Percentiles rank a stretch among this genome's conserved stretches.
phyloP scores from a whole-genome alignment of 2,888 invertebrate species.

The Caenorhabditis doughertyi region DNA sequence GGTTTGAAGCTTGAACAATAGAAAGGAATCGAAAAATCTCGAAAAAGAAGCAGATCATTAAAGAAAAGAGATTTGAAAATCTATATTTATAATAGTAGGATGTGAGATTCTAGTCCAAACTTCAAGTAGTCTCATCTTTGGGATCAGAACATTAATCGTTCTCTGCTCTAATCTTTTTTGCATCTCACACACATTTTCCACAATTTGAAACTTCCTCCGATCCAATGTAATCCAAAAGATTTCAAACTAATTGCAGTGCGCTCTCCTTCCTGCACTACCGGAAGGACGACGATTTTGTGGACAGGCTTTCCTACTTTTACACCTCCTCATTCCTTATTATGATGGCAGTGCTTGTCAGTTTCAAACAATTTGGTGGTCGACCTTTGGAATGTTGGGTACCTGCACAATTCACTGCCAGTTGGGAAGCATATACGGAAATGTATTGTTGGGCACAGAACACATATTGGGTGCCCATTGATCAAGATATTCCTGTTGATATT shows the following conservation, averaged over 20 bases:
- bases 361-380: slow-evolving; percentile 83
- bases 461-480: slow-evolving; percentile 84
- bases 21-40: not conserved
- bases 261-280: slow-evolving; percentile 82
- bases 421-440: slow-evolving; percentile 85
- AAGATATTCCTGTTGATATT: slow-evolving; percentile 82
- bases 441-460: slow-evolving; percentile 85
- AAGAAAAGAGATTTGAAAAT: too few relatives aligned
- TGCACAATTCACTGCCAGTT: slow-evolving; percentile 84
- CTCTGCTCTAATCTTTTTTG: slow-evolving; percentile 4
- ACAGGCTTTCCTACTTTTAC: slow-evolving; percentile 82
- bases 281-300: slow-evolving; percentile 82
- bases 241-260: slow-evolving; percentile 72
- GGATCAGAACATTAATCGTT: not conserved
- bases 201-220: slow-evolving; percentile 8
- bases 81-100: too few relatives aligned
- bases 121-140: too few relatives aligned
- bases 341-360: slow-evolving; percentile 83
- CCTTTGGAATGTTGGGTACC: slow-evolving; percentile 84
- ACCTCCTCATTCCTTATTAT: slow-evolving; percentile 83
- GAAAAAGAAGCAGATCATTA: too few relatives aligned
- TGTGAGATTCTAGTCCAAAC: too few relatives aligned
- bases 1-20: not conserved
- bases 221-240: not conserved
- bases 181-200: not conserved